These are phyloP conservation scores for Myiothlypis chrysogaster DNA, from an alignment of 2,797 vertebrate species.

Conservation along the genomic window DNA sequence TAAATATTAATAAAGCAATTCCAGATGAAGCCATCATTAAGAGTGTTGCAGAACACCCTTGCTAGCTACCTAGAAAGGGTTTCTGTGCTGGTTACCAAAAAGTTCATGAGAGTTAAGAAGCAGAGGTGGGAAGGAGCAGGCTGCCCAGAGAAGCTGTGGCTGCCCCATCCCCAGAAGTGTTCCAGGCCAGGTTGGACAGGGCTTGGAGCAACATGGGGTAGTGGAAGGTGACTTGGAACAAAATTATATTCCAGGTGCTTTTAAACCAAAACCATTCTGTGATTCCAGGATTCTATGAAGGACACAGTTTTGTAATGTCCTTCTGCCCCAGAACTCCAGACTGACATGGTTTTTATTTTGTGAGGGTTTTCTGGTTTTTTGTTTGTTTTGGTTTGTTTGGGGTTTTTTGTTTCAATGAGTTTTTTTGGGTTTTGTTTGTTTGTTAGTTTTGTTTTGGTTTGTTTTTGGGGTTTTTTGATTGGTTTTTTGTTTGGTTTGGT, in stretches of 20 bases:
- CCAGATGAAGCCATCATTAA: constrained; percentile 63
- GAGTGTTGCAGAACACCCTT: not conserved
- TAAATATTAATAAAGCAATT: constrained; percentile 77
- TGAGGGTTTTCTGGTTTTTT: accelerated
- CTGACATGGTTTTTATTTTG: accelerated
- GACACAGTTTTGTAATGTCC: not conserved
- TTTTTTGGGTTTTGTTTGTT: too few relatives aligned
- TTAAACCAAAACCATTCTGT: not conserved
- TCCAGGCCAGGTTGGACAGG: not conserved
- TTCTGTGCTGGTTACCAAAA: not conserved
- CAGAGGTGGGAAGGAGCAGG: not conserved
- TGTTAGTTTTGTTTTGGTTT: not conserved
- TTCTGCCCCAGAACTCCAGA: not conserved
- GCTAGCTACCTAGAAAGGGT: constrained; percentile 23
- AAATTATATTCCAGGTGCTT: not conserved
- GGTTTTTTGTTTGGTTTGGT: not conserved
- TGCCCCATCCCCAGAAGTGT: not conserved
- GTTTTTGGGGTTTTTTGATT: not conserved
- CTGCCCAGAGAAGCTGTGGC: not conserved
- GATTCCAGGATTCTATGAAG: not conserved
- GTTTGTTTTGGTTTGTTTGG: not conserved
- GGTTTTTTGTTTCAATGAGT: not conserved
- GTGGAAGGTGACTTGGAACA: not conserved
- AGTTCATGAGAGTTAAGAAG: not conserved
- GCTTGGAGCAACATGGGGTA: not conserved